Evolutionary conservation across 2,888 invertebrate species (phyloP).

Genomic region (Eremobia ochroleuca): DNA sequence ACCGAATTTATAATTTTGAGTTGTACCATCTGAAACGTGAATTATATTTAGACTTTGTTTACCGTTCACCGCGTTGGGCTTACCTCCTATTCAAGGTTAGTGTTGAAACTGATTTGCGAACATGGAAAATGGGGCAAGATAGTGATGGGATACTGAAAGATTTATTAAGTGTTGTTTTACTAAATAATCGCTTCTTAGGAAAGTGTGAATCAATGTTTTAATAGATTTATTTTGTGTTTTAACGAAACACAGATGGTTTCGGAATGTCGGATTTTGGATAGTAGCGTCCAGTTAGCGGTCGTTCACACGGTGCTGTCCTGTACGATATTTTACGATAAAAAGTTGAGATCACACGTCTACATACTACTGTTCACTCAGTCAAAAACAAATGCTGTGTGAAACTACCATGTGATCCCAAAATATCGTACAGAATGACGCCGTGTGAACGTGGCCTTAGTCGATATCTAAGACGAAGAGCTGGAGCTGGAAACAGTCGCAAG

Average conservation of each 20-base stretch:
- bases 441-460: no score
- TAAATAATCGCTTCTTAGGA: constrained; percentile 21
- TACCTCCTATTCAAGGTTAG: constrained; percentile 56
- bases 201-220: constrained; percentile 13
- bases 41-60: constrained; percentile 63
- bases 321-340: no score
- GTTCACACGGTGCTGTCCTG: fast-evolving
- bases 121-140: constrained; percentile 7
- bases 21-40: constrained; percentile 29
- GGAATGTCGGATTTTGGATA: neutral
- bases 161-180: constrained; percentile 35
- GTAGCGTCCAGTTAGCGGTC: neutral
- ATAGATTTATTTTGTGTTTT: constrained; percentile 19
- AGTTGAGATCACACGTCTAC: no score
- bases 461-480: no score
- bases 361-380: no score
- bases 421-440: fast-evolving
- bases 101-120: constrained; percentile 28
- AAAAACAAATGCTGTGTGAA: no score
- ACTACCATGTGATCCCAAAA: no score
- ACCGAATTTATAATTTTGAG: constrained; percentile 54
- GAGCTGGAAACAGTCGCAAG: neutral
- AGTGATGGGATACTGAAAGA: constrained; percentile 38
- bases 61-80: constrained; percentile 30
- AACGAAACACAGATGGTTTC: constrained; percentile 16